phyloP scores from a whole-genome alignment of 92 coral and sea anemone genomes.

The Actinernus sp. region DNA sequence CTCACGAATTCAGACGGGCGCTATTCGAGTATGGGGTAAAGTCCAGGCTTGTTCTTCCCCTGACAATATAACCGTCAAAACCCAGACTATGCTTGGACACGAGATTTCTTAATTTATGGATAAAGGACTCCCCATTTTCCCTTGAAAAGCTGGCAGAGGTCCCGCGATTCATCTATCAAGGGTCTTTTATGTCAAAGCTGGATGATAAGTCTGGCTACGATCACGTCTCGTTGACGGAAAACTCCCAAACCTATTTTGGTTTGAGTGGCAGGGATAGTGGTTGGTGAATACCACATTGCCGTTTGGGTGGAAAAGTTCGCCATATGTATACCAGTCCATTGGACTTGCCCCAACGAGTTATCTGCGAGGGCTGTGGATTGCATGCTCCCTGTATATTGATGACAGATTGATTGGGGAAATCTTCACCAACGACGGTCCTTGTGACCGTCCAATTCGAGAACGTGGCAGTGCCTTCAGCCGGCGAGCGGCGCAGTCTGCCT shows the following conservation, averaged over 20 bases:
- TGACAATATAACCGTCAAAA: too few species aligned
- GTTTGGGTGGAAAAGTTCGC: too few species aligned
- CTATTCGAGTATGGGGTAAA: conserved; percentile 29
- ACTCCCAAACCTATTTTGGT: conserved; percentile 23
- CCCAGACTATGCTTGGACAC: too few species aligned
- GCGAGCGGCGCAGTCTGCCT: too few species aligned
- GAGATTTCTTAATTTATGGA: conserved; percentile 38
- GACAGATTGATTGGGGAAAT: neutral
- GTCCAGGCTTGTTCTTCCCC: conserved; percentile 28
- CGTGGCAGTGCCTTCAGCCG: too few species aligned
- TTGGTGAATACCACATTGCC: too few species aligned
- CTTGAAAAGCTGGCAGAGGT: conserved; percentile 40
- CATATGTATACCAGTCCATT: conserved; percentile 16
- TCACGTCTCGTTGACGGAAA: conserved; percentile 26
- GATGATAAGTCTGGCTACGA: conserved; percentile 64
- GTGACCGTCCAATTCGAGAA: too few species aligned
- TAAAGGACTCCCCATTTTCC: conserved; percentile 29
- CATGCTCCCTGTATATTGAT: too few species aligned
- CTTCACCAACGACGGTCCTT: neutral
- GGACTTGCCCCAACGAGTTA: neutral
- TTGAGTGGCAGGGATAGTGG: conserved; percentile 8
- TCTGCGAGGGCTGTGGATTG: too few species aligned
- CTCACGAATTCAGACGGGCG: too few species aligned
- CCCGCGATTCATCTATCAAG: conserved; percentile 12
- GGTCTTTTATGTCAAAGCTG: conserved; percentile 19